Evolutionary conservation across 92 coral and sea anemone genomes (phyloP).

Genomic region (Nematostella vectensis): DNA sequence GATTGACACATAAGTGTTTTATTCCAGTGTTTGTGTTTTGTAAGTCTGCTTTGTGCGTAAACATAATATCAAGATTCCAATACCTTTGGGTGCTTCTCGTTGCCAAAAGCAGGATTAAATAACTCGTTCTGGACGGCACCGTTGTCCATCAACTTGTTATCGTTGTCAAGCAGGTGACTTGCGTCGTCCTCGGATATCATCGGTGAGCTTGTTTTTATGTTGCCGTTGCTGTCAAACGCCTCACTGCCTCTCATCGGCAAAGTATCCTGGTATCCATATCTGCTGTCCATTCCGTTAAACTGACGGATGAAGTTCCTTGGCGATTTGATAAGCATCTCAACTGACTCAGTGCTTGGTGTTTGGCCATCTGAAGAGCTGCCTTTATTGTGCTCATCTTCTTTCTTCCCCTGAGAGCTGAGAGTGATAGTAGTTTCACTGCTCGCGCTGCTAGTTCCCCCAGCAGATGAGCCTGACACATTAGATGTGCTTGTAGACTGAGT

Average conservation of each 20-base stretch:
- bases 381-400: no score
- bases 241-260: conserved; percentile 31
- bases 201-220: conserved; percentile 8
- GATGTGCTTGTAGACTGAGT: no score
- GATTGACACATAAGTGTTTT: no score
- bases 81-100: no score
- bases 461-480: no score
- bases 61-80: no score
- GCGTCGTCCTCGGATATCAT: conserved; percentile 19
- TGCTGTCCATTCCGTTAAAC: conserved; percentile 5
- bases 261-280: conserved; percentile 17
- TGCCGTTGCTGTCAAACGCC: conserved; percentile 20
- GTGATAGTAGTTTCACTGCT: no score
- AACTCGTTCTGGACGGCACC: conserved; percentile 17
- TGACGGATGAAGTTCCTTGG: conserved; percentile 4
- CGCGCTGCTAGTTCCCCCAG: no score
- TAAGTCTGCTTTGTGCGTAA: no score
- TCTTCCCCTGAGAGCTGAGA: no score
- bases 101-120: conserved; percentile 11
- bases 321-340: conserved; percentile 3
- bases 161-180: conserved; percentile 5
- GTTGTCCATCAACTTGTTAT: conserved; percentile 15
- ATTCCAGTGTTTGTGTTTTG: neutral
- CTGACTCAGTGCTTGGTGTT: neutral
- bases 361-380: no score